Evolutionary conservation across 2,113 vertebrate genomes (phyloP).

Genomic region (Notarius lentiginosus): DNA sequence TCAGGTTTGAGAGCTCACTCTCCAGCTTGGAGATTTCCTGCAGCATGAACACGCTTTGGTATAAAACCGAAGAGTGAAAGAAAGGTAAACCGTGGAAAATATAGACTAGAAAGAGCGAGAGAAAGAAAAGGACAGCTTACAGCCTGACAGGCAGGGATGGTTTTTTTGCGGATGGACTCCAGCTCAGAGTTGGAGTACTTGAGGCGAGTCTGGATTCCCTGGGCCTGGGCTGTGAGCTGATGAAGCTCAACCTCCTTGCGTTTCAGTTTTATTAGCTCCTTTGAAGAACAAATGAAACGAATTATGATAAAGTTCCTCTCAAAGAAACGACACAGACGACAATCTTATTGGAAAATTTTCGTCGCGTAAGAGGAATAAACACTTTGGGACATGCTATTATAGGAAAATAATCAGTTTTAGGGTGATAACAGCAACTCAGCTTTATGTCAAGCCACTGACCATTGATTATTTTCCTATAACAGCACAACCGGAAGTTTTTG

Average conservation of each 20-base stretch:
- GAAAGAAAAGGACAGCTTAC: slow-evolving; percentile 62
- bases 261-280: neutral
- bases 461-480: neutral
- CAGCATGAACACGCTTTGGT: neutral
- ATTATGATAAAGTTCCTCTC: neutral
- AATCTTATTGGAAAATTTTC: neutral
- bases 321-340: neutral
- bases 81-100: neutral
- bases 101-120: neutral
- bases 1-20: slow-evolving; percentile 82
- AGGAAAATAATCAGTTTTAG: no score
- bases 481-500: neutral
- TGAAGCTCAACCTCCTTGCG: slow-evolving; percentile 87
- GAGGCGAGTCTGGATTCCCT: slow-evolving; percentile 83
- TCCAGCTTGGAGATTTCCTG: slow-evolving; percentile 90
- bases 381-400: no score
- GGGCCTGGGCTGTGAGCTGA: slow-evolving; percentile 75
- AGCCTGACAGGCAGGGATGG: slow-evolving; percentile 70
- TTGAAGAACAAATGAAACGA: no score
- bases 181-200: slow-evolving; percentile 86
- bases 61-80: neutral
- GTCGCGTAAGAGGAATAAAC: neutral
- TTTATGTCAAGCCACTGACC: neutral
- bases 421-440: no score
- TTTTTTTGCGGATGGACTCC: slow-evolving; percentile 80